Base-by-base conservation (phyloP, 2,113 vertebrate genomes). In the Hemichromis elongatus region DNA sequence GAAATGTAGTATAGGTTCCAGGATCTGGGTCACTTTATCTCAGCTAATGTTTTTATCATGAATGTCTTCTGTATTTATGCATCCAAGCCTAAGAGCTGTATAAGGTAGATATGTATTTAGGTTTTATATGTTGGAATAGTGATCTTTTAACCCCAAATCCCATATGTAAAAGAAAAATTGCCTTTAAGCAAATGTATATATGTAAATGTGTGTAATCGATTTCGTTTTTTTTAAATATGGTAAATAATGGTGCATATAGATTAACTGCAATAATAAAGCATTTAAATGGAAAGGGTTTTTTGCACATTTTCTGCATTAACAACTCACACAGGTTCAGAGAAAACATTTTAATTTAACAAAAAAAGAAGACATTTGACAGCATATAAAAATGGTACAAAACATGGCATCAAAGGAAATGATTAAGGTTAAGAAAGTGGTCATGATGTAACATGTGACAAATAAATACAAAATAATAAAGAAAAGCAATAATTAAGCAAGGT, bases 241-340 rank as follows among this genome's bases (percentile, higher is more conserved):
- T 85, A 28, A 89, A 79, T 21, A 28, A 30, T 82, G 68, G 4
- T 30, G n/a, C n/a, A 73, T 82, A 6, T 85, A 66, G 40, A 86
- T 40, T 73, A 83, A 88, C 66, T 86, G 81, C 83, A 93, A 80
- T 90, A 95, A 94, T 95, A 95, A 94, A 95, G 90, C 86, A 86
- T 89, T 42, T 86, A 84, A 79, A 78, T 68, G 7, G n/a, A 79
- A 66, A 68, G 11, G 11, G 8, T 28, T 54, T n/a, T 53, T 30
- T n/a, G 2, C 47, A 81, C 13, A 56, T 82, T 56, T 82, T 78
- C 16, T 52, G 5, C 26, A 70, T 73, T 50, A 79, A 79, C 18
- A 59, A 6, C 53, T 53, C 50, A 81, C 52, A 81, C 3, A 59
- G 24, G 26, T 55, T 83, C 40, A 88, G 54, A 87, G 28, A 90